Percentiles rank a stretch among this genome's conserved stretches.
Evolutionary conservation across 2,797 vertebrate species (phyloP).

Genomic region (Threskiornis aethiopicus): DNA sequence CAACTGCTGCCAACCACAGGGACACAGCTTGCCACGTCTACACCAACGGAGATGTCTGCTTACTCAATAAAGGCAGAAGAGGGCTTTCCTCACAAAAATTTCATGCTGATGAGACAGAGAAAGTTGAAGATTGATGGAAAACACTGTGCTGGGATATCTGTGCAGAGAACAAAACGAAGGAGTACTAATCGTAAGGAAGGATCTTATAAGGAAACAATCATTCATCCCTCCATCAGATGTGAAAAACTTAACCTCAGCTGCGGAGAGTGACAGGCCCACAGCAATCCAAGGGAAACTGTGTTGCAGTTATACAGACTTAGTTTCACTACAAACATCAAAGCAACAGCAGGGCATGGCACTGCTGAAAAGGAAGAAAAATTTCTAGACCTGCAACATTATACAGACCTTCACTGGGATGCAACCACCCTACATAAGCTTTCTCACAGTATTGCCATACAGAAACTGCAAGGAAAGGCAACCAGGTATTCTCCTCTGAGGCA

Average conservation of each 20-base stretch:
- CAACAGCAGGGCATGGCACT: background rate
- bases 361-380: background rate
- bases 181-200: background rate
- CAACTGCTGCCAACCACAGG: background rate
- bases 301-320: background rate
- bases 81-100: background rate
- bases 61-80: background rate
- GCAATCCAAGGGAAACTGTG: background rate
- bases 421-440: background rate
- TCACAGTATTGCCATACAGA: background rate
- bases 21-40: background rate
- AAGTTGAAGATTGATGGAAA: background rate
- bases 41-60: background rate
- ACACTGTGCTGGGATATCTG: background rate
- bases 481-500: background rate
- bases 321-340: background rate
- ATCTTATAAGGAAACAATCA: background rate
- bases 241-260: background rate
- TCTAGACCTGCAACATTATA: background rate
- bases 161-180: background rate
- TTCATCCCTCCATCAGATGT: background rate
- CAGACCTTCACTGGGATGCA: background rate
- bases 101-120: background rate
- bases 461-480: background rate
- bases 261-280: background rate